Base-by-base conservation (phyloP, 2,113 vertebrate genomes). In the Athene cunicularia region DNA sequence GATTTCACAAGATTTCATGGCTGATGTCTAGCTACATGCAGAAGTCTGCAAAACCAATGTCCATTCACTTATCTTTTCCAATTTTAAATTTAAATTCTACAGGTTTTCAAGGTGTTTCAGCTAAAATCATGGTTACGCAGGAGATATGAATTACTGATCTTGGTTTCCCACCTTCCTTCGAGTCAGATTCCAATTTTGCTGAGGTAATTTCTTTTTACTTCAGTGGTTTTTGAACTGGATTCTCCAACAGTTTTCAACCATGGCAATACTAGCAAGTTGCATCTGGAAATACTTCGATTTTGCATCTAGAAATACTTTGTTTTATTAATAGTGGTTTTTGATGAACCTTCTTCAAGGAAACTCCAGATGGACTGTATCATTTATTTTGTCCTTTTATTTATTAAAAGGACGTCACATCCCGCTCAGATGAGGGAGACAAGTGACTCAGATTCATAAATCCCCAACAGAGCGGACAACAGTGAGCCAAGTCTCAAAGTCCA, bases 91-190 rank as follows among this genome's bases (percentile, higher is more conserved):
- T 52, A 56, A 56, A 76, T 14, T 35, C 41, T 66, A 55, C 15
- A 55, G 49, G 20, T 73, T 93, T 86, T 75, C 41, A 28, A 74
- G 50, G 55, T 67, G n/a, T n/a, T 90, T 67, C 75, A 63, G 32
- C 24, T 49, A 55, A 55, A 52, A 47, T 56, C 49, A 50, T 0
- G 0, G 2, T 59, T 56, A 24, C 0, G 4, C 21, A 75, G 18
- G n/a, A 75, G 49, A 56, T 17, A 49, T 0, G 18, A 67, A 39
- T 81, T 80, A 12, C 27, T 71, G 41, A 37, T 20, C 24, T 66
- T 73, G 32, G 5, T 52, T 81, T 92, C 75, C 35, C 11, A 7
- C 50, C 63, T 84, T 67, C 26, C 59, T 80, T 47, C 0, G 0
- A 63, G 32, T 9, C 33, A 52, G 68, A 75, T 27, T 70, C 68